These are phyloP conservation scores for Enteromius argenteus DNA, from an alignment of 2,797 vertebrate species.

Conservation along the genomic window DNA sequence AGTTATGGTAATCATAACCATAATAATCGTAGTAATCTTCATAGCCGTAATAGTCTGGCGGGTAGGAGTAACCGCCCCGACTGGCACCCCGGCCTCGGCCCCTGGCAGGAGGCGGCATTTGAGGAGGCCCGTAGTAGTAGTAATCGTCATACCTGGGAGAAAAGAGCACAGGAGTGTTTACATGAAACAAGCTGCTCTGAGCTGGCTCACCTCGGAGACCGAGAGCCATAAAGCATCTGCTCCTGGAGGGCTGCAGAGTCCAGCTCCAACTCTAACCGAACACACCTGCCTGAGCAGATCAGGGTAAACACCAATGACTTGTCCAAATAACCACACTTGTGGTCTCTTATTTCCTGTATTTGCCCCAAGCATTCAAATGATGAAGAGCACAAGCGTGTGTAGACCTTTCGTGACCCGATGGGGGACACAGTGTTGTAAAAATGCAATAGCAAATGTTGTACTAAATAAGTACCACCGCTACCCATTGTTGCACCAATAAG, in stretches of 20 bases:
- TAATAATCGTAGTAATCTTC: constrained; percentile 99
- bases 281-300: not conserved
- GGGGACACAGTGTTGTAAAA: not conserved
- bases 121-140: constrained; percentile 96
- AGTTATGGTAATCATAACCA: constrained; percentile 96
- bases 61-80: constrained; percentile 92
- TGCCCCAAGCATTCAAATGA: not conserved
- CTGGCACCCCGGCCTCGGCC: constrained; percentile 90
- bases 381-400: not conserved
- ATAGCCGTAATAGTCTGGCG: constrained; percentile 94
- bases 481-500: not conserved
- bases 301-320: not conserved
- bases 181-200: not conserved
- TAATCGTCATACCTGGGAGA: constrained; percentile 94
- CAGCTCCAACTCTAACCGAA: not conserved
- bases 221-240: not conserved
- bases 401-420: not conserved
- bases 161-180: not conserved
- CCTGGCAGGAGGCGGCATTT: constrained; percentile 91
- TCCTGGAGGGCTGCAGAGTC: not conserved
- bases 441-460: not conserved
- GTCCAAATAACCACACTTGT: not conserved
- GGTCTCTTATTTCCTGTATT: not conserved
- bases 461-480: not conserved
- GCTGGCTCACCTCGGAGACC: not conserved